Evolutionary conservation across 1,140 invertebrate genomes (phyloP).

Genomic region (Pinna nobilis): DNA sequence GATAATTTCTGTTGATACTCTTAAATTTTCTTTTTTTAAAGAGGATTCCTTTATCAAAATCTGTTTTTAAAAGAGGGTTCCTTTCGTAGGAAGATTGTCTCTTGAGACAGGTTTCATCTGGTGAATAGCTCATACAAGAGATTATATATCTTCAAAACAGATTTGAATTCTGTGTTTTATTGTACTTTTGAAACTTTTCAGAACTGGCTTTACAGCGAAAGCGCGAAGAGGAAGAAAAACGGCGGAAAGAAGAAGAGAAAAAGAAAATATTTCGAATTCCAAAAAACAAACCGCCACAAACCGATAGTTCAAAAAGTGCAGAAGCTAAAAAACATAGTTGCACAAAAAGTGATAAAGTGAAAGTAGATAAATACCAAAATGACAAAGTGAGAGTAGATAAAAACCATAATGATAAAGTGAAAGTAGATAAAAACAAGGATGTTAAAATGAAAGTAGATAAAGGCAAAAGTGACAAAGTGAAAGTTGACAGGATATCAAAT

Average conservation of each 20-base stretch:
- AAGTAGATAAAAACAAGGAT: neutral
- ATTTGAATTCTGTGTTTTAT: too few species aligned
- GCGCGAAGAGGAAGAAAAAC: conserved; percentile 1
- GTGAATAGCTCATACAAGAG: too few species aligned
- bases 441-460: neutral
- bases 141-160: too few species aligned
- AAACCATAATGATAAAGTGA: neutral
- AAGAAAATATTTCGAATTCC: conserved; percentile 4
- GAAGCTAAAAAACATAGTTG: neutral
- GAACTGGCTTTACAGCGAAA: neutral
- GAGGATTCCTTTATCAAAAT: too few species aligned
- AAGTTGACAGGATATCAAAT: too few species aligned
- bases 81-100: too few species aligned
- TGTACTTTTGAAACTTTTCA: neutral
- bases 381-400: neutral
- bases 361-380: neutral
- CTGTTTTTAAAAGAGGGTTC: too few species aligned
- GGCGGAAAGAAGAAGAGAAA: conserved; percentile 11
- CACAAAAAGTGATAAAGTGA: neutral
- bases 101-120: too few species aligned
- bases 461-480: neutral
- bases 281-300: neutral
- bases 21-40: too few species aligned
- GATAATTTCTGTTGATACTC: too few species aligned
- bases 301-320: neutral